Conservation (phyloP, 2,113 vertebrate species). For the Suricata suricatta region DNA sequence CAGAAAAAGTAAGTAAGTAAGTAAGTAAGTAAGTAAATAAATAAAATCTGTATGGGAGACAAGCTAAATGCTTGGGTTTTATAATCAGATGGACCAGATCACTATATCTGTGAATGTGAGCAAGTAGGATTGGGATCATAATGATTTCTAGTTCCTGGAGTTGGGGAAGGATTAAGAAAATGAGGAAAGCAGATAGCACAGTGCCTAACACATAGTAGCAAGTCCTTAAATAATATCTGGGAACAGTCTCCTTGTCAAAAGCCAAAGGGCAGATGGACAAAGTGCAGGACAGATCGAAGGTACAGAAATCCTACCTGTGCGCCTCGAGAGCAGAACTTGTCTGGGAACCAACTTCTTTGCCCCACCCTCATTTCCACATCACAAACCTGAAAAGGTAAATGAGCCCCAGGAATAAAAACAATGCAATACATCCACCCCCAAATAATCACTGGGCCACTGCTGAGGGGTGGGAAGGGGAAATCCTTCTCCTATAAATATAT, state of each 20-base stretch:
- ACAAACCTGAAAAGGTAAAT: background rate
- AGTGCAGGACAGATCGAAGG: background rate
- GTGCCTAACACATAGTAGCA: too few relatives aligned
- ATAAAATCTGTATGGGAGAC: background rate
- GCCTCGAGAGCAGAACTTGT: background rate
- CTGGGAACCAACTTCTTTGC: background rate
- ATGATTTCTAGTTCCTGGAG: background rate
- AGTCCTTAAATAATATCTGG: background rate
- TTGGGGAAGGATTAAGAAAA: background rate
- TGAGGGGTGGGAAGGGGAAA: background rate
- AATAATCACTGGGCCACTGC: background rate
- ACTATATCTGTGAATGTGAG: background rate
- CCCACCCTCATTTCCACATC: background rate
- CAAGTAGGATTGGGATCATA: background rate
- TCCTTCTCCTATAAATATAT: background rate
- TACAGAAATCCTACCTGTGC: background rate
- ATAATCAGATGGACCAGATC: background rate
- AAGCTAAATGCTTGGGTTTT: background rate
- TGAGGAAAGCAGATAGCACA: background rate
- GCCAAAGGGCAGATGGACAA: background rate
- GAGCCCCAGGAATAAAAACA: background rate
- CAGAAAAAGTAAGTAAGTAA: background rate
- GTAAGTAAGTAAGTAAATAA: background rate
- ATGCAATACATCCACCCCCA: background rate
- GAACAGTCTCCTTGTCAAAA: background rate